These are phyloP conservation scores for Aplodontia rufa DNA, from an alignment of 2,113 vertebrate species.

Conservation along the genomic window DNA sequence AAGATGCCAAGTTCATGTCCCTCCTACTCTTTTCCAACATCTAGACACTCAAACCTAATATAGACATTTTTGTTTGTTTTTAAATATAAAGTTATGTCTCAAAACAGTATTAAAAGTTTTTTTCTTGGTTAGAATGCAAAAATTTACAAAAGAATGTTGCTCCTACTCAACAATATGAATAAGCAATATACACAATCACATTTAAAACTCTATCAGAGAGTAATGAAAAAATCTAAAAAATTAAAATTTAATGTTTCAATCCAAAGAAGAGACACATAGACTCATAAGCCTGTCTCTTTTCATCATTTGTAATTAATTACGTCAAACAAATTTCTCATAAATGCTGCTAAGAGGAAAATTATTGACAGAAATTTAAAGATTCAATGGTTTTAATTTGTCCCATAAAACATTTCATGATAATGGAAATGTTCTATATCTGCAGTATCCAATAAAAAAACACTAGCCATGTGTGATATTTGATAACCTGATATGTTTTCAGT, in stretches of 20 bases:
- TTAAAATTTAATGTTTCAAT: neutral
- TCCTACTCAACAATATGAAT: neutral
- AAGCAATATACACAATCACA: neutral
- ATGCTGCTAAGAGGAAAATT: neutral
- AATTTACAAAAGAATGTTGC: neutral
- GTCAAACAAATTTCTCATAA: neutral
- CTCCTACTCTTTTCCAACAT: neutral
- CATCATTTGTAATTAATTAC: neutral
- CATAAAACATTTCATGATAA: neutral
- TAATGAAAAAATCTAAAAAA: neutral
- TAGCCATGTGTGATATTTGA: neutral
- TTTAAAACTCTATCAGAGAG: neutral
- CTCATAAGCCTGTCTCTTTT: neutral
- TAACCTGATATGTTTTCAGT: neutral
- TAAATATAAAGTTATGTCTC: neutral
- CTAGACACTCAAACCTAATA: neutral
- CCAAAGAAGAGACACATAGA: neutral
- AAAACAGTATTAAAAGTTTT: neutral
- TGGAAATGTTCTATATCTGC: neutral
- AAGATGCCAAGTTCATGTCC: neutral
- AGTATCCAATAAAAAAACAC: neutral
- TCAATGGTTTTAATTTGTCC: neutral
- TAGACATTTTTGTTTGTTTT: too few relatives aligned
- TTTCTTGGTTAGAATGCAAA: neutral
- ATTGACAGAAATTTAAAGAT: neutral